Evolutionary conservation across 2,797 vertebrate genomes (phyloP), one percentile per base, ranked within the genome.

Genomic region (Nannoperca australis): DNA sequence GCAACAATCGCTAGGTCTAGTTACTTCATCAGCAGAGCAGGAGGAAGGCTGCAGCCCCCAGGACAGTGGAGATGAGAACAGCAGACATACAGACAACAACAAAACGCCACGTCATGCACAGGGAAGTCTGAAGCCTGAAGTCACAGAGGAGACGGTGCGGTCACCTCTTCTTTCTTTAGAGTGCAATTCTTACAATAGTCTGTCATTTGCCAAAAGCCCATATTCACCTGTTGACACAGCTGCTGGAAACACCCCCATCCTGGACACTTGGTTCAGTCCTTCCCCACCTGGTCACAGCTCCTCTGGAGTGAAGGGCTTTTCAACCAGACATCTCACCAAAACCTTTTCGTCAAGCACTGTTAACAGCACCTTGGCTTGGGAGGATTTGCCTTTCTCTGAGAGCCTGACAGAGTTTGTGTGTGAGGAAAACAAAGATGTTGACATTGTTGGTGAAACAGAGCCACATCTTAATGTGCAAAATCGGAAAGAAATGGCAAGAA

Each of bases 21-120:
- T 94, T 17, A 94, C 92, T 4, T 94, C 93, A 7, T 94, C 93
- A 8, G 92, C 92, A 36, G 93, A 94, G 80, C 92, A 93, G 77
- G 93, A 94, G 20, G 89, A 91, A 64, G 53, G 44, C 66, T 66
- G 51, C 47, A 49, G 73, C 18, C 64, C 51, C 55, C 84, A 83
- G 78, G 76, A 68, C 5, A 49, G 64, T 54, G 55, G 55, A 53
- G 73, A 76, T 47, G 64, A 85, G 3, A 55, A 22, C 40, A 70
- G 63, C 73, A 74, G 47, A 58, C 66, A 68, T 47, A 62, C 2
- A 14, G 51, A 61, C 58, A 47, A 56, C 30, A 66, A 40, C 14
- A 58, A 44, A 67, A 53, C 73, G 10, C 49, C 14, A 42, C 60
- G 7, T 44, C 18, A 12, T 34, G 3, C 30, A n/a, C 59, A 18